These are phyloP conservation scores for Eugnorisma glareosa DNA, from an alignment of 2,888 invertebrate species.

Conservation along the genomic window DNA sequence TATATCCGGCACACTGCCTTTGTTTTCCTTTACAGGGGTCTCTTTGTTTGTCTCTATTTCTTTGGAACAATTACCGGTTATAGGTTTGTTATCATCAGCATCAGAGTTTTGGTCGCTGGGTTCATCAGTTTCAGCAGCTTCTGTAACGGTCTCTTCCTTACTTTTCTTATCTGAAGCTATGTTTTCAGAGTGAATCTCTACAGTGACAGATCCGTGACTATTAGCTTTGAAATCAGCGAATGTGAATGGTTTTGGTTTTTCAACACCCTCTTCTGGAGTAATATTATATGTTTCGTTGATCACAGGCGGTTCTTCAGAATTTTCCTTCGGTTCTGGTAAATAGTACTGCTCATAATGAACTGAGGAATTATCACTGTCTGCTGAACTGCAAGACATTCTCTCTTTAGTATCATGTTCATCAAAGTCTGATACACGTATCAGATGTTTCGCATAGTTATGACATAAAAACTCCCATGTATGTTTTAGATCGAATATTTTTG, in stretches of 20 bases:
- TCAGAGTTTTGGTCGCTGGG: conserved; percentile 48
- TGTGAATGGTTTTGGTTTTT: conserved; percentile 88
- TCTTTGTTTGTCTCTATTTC: conserved; percentile 58
- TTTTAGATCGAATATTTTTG: conserved; percentile 91
- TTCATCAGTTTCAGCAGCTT: conserved; percentile 52
- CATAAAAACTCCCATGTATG: conserved; percentile 92
- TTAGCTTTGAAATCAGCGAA: conserved; percentile 90
- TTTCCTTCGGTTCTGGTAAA: conserved; percentile 70
- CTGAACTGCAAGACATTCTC: conserved; percentile 83
- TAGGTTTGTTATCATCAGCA: conserved; percentile 39
- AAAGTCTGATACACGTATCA: conserved; percentile 84
- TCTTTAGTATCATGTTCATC: conserved; percentile 83
- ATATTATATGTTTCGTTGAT: conserved; percentile 56
- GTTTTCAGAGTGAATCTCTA: conserved; percentile 69
- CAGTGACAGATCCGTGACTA: conserved; percentile 71
- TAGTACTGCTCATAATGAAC: conserved; percentile 85
- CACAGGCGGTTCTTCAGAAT: conserved; percentile 62
- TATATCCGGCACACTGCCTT: conserved; percentile 77
- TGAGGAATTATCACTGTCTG: conserved; percentile 83
- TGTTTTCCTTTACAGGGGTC: conserved; percentile 75
- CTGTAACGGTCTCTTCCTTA: conserved; percentile 45
- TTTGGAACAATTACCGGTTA: conserved; percentile 35
- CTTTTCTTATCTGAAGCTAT: conserved; percentile 48
- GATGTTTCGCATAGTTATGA: conserved; percentile 89
- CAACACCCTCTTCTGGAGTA: conserved; percentile 59